Percentiles rank a stretch among this genome's conserved stretches.
Evolutionary conservation across 2,113 vertebrate genomes (phyloP).

Genomic region (Cephalophus harveyi): DNA sequence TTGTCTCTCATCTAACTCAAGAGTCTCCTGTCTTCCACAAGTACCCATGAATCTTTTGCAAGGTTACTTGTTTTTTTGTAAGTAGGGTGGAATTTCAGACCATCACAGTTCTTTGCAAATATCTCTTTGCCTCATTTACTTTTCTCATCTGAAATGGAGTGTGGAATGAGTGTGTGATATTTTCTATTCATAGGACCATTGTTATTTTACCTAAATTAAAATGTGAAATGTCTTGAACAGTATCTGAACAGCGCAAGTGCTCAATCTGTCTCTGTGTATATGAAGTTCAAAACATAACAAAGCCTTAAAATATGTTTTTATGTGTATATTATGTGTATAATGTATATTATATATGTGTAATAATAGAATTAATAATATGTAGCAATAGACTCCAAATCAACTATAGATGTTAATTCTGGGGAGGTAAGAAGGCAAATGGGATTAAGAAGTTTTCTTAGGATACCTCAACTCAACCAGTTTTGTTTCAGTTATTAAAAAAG

Average conservation of each 20-base stretch:
- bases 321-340: too few species aligned
- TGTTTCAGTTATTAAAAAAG: not conserved
- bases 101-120: not conserved
- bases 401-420: not conserved
- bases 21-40: not conserved
- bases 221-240: not conserved
- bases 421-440: not conserved
- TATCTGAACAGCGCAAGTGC: not conserved
- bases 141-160: not conserved
- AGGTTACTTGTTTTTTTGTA: not conserved
- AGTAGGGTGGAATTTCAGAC: not conserved
- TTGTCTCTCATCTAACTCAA: not conserved
- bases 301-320: not conserved
- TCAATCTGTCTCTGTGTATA: not conserved
- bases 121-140: not conserved
- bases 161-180: not conserved
- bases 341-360: not conserved
- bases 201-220: not conserved
- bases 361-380: not conserved
- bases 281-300: not conserved
- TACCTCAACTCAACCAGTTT: not conserved
- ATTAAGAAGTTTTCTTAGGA: not conserved
- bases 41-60: not conserved
- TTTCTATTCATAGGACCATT: not conserved
- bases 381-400: not conserved